These are phyloP conservation scores for Scolopax bukidnonensis DNA, from an alignment of 2,797 vertebrate species.

Conservation along the genomic window DNA sequence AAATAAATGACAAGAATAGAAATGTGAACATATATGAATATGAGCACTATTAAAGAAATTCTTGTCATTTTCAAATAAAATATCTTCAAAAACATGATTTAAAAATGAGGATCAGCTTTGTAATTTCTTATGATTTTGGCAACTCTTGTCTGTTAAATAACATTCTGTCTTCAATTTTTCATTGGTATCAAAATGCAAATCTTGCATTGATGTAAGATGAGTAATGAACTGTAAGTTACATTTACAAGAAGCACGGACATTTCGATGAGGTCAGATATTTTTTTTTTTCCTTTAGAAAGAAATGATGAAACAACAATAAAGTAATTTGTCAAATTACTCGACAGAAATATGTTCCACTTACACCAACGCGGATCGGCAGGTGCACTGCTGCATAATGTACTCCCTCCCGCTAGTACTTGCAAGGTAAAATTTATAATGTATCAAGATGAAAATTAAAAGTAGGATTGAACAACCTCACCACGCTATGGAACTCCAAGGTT, in stretches of 20 bases:
- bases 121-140: neutral
- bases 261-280: constrained; percentile 37
- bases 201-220: constrained; percentile 2
- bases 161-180: neutral
- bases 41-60: neutral
- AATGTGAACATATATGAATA: neutral
- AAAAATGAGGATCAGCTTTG: neutral
- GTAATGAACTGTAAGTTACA: constrained; percentile 21
- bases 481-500: neutral
- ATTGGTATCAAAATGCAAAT: neutral
- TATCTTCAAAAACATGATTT: neutral
- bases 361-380: neutral
- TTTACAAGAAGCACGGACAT: neutral
- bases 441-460: constrained; percentile 14
- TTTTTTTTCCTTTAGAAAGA: constrained; percentile 46
- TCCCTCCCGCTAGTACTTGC: neutral
- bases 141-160: neutral
- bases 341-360: neutral
- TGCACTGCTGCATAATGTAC: neutral
- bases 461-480: neutral
- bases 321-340: neutral
- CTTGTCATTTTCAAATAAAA: neutral
- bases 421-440: neutral
- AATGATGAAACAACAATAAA: constrained; percentile 42
- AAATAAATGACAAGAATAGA: neutral